phyloP scores from a whole-genome alignment of 1,140 invertebrate species.

The Pseudobourletiella spinata region DNA sequence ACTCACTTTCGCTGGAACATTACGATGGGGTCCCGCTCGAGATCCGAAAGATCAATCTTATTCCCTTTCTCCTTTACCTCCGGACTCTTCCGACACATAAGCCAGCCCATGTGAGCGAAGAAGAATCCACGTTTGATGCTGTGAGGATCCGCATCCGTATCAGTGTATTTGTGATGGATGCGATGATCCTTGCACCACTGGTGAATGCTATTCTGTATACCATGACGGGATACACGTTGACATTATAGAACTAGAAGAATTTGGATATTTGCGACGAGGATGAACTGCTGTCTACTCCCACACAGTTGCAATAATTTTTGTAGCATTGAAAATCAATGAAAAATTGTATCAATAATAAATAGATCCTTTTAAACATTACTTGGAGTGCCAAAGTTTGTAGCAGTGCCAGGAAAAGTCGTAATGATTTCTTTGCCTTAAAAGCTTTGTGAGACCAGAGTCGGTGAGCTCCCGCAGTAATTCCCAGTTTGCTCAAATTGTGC shows the following conservation, averaged over 20 bases:
- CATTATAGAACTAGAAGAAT: background rate
- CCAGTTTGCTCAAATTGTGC: slow-evolving; percentile 49
- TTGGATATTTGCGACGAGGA: too few relatives aligned
- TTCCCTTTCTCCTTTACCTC: slow-evolving; percentile 79
- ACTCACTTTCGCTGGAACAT: slow-evolving; percentile 74
- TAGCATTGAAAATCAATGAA: too few relatives aligned
- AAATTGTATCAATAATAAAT: too few relatives aligned
- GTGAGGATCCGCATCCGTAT: slow-evolving; percentile 93
- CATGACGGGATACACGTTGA: background rate
- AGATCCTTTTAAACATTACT: too few relatives aligned
- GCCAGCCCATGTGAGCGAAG: slow-evolving; percentile 92
- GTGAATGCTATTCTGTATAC: slow-evolving; percentile 70
- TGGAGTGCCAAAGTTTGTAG: slow-evolving; percentile 77
- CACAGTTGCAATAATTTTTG: too few relatives aligned
- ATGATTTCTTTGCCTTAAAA: slow-evolving; percentile 72
- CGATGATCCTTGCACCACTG: slow-evolving; percentile 93
- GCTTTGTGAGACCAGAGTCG: slow-evolving; percentile 79
- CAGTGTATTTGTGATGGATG: slow-evolving; percentile 92
- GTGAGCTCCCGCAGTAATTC: slow-evolving; percentile 82
- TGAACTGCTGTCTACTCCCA: too few relatives aligned
- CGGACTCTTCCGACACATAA: slow-evolving; percentile 82
- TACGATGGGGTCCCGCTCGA: slow-evolving; percentile 72
- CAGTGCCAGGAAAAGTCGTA: slow-evolving; percentile 63
- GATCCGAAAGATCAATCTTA: slow-evolving; percentile 73
- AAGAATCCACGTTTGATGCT: slow-evolving; percentile 92